phyloP scores from a whole-genome alignment of 1,140 invertebrate species.

The Brachionus angularis region DNA sequence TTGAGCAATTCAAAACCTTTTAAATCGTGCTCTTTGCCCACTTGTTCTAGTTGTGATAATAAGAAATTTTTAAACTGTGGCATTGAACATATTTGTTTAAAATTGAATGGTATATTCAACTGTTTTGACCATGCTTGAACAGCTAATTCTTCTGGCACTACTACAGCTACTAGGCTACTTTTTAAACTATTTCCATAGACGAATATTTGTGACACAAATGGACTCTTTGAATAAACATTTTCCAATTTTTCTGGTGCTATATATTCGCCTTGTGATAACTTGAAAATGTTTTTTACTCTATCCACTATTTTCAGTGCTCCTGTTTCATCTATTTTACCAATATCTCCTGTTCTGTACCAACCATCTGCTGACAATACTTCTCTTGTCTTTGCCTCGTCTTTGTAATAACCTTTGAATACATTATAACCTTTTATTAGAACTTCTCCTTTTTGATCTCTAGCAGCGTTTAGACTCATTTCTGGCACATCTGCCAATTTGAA shows the following conservation, averaged over 20 bases:
- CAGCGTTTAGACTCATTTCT: conserved; percentile 91
- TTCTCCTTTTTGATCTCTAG: conserved; percentile 54
- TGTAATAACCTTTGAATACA: conserved; percentile 69
- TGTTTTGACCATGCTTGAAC: too few relatives aligned
- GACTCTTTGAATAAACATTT: conserved; percentile 85
- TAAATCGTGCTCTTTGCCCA: conserved; percentile 80
- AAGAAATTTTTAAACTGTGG: neutral
- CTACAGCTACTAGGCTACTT: conserved; percentile 83
- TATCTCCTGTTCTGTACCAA: conserved; percentile 60
- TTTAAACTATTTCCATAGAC: conserved; percentile 87
- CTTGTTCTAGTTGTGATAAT: conserved; percentile 51
- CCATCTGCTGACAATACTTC: conserved; percentile 60
- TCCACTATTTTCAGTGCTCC: conserved; percentile 79
- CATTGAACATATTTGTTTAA: neutral
- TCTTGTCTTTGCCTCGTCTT: conserved; percentile 56
- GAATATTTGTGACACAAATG: conserved; percentile 89
- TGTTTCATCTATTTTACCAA: conserved; percentile 50
- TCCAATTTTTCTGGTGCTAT: conserved; percentile 99
- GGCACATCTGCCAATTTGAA: conserved; percentile 92
- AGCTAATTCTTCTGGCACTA: conserved; percentile 85
- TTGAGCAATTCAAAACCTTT: conserved; percentile 96
- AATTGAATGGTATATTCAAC: too few relatives aligned
- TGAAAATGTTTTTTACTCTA: conserved; percentile 93
- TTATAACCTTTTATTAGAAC: conserved; percentile 83
- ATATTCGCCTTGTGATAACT: conserved; percentile 93